Evolutionary conservation across 1,140 invertebrate genomes (phyloP), one percentile per base, ranked within the genome.

Genomic region (Cydia strobilella): DNA sequence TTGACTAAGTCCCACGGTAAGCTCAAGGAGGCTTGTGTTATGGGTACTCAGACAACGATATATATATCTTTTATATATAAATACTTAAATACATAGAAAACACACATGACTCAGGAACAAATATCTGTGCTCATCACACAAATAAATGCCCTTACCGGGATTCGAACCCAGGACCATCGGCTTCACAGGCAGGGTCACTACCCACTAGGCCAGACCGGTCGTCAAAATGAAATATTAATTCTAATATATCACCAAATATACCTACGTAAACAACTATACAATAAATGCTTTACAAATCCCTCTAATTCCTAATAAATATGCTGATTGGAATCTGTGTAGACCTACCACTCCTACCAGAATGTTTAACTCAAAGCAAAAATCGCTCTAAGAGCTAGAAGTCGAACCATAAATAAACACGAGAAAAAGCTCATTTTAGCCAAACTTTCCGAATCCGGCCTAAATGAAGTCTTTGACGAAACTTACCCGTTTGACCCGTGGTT

Each of bases 301-400:
- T 13, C 10, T 54, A 54, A 54, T 54, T 54, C 51, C n/a, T 18
- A 54, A 54, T 54, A 54, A 54, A 54, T 54, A 54, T 54, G 51
- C 51, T 54, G 51, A 54, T 54, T 54, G 51, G 51, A 54, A 20
- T 9, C 51, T 20, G 45, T 48, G 45, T 6, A 54, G 13, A 15
- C 3, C 15, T 48, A 48, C 3, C 5, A 54, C 3, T 3, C 3
- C 15, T 48, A 48, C 3, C 5, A 18, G 15, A 54, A 54, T 54
- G 6, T 15, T 20, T 7, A 54, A 15, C 51, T 54, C 51, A 54
- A 54, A 54, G 51, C 51, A 18, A 18, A 54, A 48, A 15, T 48
- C 45, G 15, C 13, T 42, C 5, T 51, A 18, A 54, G 5, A n/a
- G 51, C 51, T 54, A 20, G 51, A 54, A 54, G 51, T 18, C n/a